These are phyloP conservation scores for Cerastoderma edule DNA, from an alignment of 2,888 invertebrate species.

Conservation along the genomic window DNA sequence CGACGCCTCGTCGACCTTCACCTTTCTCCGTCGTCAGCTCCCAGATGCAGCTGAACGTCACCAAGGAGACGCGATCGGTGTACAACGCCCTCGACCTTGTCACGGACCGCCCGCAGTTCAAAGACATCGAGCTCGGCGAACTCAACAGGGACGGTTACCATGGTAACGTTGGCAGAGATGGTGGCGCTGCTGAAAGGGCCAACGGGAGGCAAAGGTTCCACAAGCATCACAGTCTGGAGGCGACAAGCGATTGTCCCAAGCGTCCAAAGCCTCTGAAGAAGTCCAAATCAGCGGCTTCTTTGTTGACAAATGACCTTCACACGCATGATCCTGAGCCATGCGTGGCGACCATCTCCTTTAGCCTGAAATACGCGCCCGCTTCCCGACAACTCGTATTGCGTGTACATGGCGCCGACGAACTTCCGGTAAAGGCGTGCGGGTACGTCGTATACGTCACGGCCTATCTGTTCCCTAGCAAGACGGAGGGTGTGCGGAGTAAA, in stretches of 20 bases:
- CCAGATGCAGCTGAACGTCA: slow-evolving; percentile 38
- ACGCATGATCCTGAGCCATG: slow-evolving; percentile 32
- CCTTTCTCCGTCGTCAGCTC: slow-evolving; percentile 38
- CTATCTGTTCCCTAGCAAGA: slow-evolving; percentile 54
- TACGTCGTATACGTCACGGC: slow-evolving; percentile 46
- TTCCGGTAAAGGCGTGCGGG: slow-evolving; percentile 47
- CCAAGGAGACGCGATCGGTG: background rate
- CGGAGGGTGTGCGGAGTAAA: slow-evolving; percentile 50
- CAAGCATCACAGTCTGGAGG: slow-evolving; percentile 44
- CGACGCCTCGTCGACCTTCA: slow-evolving; percentile 32
- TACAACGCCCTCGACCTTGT: slow-evolving; percentile 41
- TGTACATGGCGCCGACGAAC: slow-evolving; percentile 36
- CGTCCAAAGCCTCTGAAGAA: slow-evolving; percentile 37
- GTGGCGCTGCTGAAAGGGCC: no score
- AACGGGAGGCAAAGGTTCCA: no score
- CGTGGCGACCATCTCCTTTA: slow-evolving; percentile 40
- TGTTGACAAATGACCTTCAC: slow-evolving; percentile 1
- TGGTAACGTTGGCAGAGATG: no score
- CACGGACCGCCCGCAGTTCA: slow-evolving; percentile 32
- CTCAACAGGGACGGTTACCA: slow-evolving; percentile 4
- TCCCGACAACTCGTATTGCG: slow-evolving; percentile 44
- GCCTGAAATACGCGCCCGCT: slow-evolving; percentile 49
- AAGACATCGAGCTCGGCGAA: slow-evolving; percentile 25
- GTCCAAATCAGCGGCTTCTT: slow-evolving; percentile 35
- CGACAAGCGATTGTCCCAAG: background rate